Evolutionary conservation across 2,888 invertebrate genomes (phyloP), one percentile per base, ranked within the genome.

Genomic region (Formica aserva): DNA sequence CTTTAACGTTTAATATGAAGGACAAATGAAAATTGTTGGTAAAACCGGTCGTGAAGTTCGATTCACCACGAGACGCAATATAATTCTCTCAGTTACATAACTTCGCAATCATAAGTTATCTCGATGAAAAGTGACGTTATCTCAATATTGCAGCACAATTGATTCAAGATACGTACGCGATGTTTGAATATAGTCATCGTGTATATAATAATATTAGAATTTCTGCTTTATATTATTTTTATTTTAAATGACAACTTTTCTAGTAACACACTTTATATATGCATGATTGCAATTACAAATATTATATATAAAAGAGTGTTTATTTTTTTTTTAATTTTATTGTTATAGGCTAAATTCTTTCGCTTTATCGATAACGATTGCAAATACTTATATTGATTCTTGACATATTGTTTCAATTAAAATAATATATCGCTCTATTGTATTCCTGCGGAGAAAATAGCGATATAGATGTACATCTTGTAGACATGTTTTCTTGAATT

Each of bases 61-160:
- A 60, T 22, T 52, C 9, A 13, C 0, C 26, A 26, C 38, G 38
- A 41, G 26, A 41, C 26, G 2, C 11, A 22, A 22, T 72, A 22
- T 72, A 26, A 38, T 60, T 74, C 29, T 74, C 38, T 57, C 3
- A 13, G 5, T 60, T 41, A 60, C 8, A 26, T 41, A 60, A 74
- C 8, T 60, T 29, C 5, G 18, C 13, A 74, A 60, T 74, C 13
- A 29, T 3, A 22, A n/a, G 18, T 2, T 9, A 22, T 22, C 60
- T 8, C 18, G 15, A 6, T n/a, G 8, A 6, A 55, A 15, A 22
- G 15, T 35, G 38, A 72, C n/a, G 8, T n/a, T 71, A 57, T n/a
- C 1, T 60, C 22, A 38, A 9, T 57, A n/a, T 4, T 38, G 4
- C 13, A 57, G 5, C 35, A 72, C 57, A 18, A 15, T 35, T 15